A percentile compares a stretch with the other conserved stretches of the same genome.
phyloP scores from a whole-genome alignment of 2,888 invertebrate species.

The Folsomia candida region DNA sequence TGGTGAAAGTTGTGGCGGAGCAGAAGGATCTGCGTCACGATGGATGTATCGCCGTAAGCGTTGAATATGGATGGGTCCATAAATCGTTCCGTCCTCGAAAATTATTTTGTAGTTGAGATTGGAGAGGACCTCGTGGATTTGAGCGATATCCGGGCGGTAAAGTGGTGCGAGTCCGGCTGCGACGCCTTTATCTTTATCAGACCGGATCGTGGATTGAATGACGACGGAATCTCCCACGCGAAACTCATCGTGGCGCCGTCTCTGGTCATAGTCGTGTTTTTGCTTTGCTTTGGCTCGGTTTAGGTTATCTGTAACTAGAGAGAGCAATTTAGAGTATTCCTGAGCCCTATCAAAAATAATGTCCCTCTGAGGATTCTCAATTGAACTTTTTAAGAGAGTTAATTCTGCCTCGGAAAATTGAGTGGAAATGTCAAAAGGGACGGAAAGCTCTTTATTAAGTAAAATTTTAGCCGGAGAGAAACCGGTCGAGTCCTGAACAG shows the following conservation, averaged over 20 bases:
- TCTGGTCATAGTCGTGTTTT: not conserved
- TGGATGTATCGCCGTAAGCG: not conserved
- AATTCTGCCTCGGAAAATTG: not conserved
- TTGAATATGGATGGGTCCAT: not conserved
- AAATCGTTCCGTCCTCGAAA: not conserved
- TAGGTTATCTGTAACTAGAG: not conserved
- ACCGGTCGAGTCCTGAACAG: not conserved
- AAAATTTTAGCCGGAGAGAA: not conserved
- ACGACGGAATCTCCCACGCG: not conserved
- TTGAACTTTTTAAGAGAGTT: not conserved
- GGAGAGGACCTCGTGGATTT: not conserved
- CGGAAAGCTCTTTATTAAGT: not conserved
- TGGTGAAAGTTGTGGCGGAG: too few relatives aligned
- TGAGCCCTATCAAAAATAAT: too few relatives aligned
- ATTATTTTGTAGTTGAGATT: not conserved
- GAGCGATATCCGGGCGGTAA: not conserved
- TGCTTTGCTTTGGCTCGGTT: not conserved
- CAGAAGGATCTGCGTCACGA: too few relatives aligned
- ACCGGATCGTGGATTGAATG: not conserved
- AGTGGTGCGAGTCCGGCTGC: not conserved
- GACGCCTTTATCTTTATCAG: not conserved
- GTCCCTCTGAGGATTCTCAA: not conserved
- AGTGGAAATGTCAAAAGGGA: not conserved
- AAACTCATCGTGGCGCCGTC: not conserved
- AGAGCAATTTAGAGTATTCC: not conserved